Percentiles rank a stretch among this genome's conserved stretches.
Evolutionary conservation across 2,797 vertebrate species (phyloP).

Genomic region (Botia almorhae): DNA sequence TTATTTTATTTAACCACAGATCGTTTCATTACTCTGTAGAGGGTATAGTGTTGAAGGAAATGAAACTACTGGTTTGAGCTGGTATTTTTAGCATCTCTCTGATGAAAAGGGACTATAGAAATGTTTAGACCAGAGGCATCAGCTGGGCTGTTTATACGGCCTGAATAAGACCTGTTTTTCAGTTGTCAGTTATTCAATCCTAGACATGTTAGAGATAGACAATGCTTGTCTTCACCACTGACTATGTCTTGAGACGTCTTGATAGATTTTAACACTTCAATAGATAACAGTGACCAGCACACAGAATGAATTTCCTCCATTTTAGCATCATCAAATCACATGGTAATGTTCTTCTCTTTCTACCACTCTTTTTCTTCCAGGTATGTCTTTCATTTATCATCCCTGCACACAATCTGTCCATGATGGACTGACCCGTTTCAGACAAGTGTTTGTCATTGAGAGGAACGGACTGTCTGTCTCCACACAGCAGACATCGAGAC

Average conservation of each 20-base stretch:
- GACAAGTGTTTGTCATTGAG: slow-evolving; percentile 75
- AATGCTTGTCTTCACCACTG: no score
- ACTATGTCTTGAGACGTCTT: no score
- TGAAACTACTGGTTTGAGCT: no score
- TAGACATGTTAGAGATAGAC: no score
- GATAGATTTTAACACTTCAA: slow-evolving; percentile 18
- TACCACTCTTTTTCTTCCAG: slow-evolving; percentile 65
- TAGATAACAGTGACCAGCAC: slow-evolving; percentile 3
- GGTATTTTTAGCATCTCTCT: no score
- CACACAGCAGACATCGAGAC: slow-evolving; percentile 34
- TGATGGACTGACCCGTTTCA: slow-evolving; percentile 75
- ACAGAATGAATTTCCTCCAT: slow-evolving; percentile 18
- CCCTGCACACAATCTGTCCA: slow-evolving; percentile 62
- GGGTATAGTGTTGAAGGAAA: no score
- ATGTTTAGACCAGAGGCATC: neutral
- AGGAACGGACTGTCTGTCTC: slow-evolving; percentile 50
- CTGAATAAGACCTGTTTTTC: no score
- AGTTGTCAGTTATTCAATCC: no score
- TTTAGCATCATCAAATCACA: slow-evolving; percentile 32
- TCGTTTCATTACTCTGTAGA: no score
- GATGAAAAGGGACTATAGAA: neutral
- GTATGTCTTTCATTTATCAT: slow-evolving; percentile 74
- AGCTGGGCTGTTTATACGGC: no score
- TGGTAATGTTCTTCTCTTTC: slow-evolving; percentile 61
- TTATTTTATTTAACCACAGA: neutral